Conservation (phyloP, 2,888 invertebrate genomes). For the Dasypogon diadema region DNA sequence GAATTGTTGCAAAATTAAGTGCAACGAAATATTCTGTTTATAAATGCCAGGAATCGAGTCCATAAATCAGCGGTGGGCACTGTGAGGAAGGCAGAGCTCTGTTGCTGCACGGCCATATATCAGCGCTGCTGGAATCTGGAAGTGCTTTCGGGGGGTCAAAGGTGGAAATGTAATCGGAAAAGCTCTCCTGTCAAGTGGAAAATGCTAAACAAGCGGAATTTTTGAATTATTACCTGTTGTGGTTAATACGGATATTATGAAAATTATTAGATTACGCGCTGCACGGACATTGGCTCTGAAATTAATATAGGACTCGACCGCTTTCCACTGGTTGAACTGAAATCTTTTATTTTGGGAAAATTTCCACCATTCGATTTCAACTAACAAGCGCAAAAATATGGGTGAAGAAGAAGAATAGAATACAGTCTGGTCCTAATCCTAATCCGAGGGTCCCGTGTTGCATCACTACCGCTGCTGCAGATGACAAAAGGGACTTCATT, state of each 20-base stretch:
- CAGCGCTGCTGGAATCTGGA: not conserved
- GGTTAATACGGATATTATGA: conserved; percentile 21
- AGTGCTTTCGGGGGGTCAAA: conserved; percentile 1
- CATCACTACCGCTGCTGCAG: not conserved
- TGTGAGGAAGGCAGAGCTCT: conserved; percentile 13
- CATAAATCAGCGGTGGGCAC: conserved; percentile 28
- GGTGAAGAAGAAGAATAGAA: too few relatives aligned
- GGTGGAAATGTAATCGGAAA: conserved; percentile 42
- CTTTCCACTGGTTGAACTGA: too few relatives aligned
- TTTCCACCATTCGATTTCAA: too few relatives aligned
- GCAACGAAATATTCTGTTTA: conserved; percentile 42
- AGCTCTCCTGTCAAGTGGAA: conserved; percentile 16
- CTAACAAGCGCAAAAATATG: too few relatives aligned
- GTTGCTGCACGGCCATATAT: not conserved
- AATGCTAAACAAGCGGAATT: conserved; percentile 44
- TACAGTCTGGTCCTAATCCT: not conserved
- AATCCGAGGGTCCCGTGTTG: conserved; percentile 6
- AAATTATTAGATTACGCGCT: conserved; percentile 10
- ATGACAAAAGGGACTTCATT: not conserved
- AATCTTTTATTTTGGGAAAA: too few relatives aligned
- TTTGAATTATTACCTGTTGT: conserved; percentile 45
- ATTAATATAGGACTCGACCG: too few relatives aligned
- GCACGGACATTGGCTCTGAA: too few relatives aligned
- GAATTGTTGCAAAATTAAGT: conserved; percentile 46
- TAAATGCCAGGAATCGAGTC: conserved; percentile 46